Evolutionary conservation across 1,140 invertebrate species (phyloP).

Genomic region (Hyposmocoma kahamanoa): DNA sequence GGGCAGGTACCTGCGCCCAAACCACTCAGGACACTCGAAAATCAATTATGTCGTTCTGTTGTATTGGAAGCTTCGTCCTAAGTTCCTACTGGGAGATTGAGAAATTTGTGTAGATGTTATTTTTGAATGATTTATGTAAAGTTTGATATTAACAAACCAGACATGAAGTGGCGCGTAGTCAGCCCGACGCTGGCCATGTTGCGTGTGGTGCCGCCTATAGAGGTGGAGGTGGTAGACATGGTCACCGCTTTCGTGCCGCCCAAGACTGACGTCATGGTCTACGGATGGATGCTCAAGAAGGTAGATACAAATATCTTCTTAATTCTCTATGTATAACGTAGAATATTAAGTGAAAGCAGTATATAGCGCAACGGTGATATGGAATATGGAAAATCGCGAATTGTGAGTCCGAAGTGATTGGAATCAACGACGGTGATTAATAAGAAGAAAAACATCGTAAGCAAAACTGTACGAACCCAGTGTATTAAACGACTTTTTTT

Average conservation of each 20-base stretch:
- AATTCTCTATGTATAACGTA: neutral
- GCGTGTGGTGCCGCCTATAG: slow-evolving; percentile 21
- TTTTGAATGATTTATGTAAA: neutral
- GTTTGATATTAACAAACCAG: neutral
- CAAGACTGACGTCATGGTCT: slow-evolving; percentile 14
- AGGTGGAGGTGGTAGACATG: neutral
- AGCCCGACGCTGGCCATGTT: slow-evolving; percentile 19
- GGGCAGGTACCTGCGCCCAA: neutral
- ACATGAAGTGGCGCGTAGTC: no score
- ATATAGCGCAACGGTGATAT: slow-evolving; percentile 5
- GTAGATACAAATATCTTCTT: slow-evolving; percentile 13
- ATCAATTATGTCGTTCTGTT: neutral
- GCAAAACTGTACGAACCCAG: no score
- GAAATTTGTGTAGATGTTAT: neutral
- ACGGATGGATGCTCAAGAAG: slow-evolving; percentile 27
- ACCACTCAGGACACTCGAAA: neutral
- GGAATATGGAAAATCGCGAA: no score
- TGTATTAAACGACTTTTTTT: no score
- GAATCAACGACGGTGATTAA: no score
- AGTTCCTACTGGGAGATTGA: neutral
- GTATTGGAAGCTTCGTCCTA: neutral
- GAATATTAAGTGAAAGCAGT: slow-evolving; percentile 4
- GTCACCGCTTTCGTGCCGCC: slow-evolving; percentile 5
- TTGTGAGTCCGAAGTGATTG: no score
- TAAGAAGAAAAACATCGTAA: neutral